phyloP scores from a whole-genome alignment of 2,797 vertebrate species.

The Danio albolineatus region DNA sequence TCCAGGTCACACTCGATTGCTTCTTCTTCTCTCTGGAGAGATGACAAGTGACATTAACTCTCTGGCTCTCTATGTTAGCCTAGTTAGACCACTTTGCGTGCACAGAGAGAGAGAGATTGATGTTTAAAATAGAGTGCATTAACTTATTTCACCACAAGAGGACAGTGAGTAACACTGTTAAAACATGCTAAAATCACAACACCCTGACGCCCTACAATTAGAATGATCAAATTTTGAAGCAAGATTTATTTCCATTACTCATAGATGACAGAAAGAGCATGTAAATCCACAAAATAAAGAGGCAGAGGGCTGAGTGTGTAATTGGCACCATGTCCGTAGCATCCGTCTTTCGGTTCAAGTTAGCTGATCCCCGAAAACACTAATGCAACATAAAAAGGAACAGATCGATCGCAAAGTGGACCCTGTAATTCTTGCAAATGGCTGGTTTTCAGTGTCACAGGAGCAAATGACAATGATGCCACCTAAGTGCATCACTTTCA shows the following conservation, averaged over 20 bases:
- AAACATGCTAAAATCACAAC: not conserved
- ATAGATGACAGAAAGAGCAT: not conserved
- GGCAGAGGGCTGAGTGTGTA: not conserved
- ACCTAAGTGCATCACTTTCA: not conserved
- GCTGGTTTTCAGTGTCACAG: not conserved
- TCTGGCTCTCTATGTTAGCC: conserved; percentile 19
- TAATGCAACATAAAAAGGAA: not conserved
- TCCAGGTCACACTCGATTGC: conserved; percentile 16
- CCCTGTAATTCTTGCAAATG: not conserved
- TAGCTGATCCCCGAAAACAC: not conserved
- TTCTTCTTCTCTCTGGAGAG: conserved; percentile 1
- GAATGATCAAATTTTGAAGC: not conserved
- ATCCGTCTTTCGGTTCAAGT: not conserved
- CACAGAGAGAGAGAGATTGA: not conserved
- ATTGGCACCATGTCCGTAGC: not conserved
- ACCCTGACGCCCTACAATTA: not conserved
- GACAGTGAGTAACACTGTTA: conserved; percentile 18
- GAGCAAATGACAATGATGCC: not conserved
- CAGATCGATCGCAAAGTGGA: conserved; percentile 7
- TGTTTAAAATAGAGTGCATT: not conserved
- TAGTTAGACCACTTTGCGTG: conserved; percentile 27
- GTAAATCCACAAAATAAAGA: not conserved
- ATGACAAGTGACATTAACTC: conserved; percentile 15
- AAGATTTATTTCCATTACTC: not conserved
- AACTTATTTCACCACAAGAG: conserved; percentile 41